phyloP scores from a whole-genome alignment of 92 coral and sea anemone genomes.

The Palythoa heliodiscus region DNA sequence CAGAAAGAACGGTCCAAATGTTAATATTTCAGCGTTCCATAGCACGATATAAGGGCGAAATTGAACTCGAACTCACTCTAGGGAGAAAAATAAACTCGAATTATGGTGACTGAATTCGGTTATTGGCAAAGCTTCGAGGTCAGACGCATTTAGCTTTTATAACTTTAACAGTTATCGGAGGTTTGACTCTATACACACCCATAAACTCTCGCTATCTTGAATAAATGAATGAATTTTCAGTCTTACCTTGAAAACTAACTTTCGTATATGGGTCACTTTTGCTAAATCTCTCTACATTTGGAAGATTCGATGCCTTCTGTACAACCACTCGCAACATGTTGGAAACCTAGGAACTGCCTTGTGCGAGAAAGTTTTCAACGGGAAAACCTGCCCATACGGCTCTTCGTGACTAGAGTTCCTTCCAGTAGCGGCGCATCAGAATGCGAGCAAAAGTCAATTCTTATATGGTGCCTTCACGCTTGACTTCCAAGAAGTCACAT shows the following conservation, averaged over 20 bases:
- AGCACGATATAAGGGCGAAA: neutral
- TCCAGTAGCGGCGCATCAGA: neutral
- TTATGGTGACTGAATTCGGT: neutral
- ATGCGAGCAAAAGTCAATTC: neutral
- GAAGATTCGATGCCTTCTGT: slow-evolving; percentile 48
- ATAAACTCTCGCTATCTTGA: neutral
- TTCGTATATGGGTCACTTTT: slow-evolving; percentile 58
- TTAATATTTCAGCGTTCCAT: neutral
- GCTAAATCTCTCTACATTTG: slow-evolving; percentile 62
- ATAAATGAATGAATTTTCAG: slow-evolving; percentile 24
- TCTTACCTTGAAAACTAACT: slow-evolving; percentile 61
- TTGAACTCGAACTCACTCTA: neutral
- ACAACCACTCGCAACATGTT: slow-evolving; percentile 34
- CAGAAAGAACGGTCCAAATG: neutral
- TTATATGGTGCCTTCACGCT: slow-evolving; percentile 24
- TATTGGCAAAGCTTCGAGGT: neutral
- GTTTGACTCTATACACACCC: slow-evolving; percentile 14
- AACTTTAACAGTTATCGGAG: neutral
- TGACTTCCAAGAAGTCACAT: slow-evolving; percentile 16
- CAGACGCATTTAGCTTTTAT: neutral
- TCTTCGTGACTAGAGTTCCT: neutral
- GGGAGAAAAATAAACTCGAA: too few relatives aligned
- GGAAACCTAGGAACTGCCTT: neutral
- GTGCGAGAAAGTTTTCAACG: neutral
- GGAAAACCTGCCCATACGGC: neutral